Evolutionary conservation across 2,888 invertebrate species (phyloP).

Genomic region (Drosophila peninsularis): DNA sequence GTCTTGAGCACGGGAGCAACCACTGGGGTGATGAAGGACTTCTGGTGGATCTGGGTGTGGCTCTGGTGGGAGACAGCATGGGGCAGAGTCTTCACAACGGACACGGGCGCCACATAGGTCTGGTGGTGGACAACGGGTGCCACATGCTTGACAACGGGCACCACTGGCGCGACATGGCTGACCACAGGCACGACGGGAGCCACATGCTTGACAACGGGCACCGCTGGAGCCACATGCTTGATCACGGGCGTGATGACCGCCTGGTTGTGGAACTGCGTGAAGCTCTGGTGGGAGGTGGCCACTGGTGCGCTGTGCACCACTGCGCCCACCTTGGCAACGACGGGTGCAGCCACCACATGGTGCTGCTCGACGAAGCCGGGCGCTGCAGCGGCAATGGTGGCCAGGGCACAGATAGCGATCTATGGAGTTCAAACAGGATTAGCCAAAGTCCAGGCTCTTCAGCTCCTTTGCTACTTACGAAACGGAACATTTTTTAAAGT

Average conservation of each 20-base stretch:
- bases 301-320: slow-evolving; percentile 83
- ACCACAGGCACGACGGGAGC: slow-evolving; percentile 43
- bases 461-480: slow-evolving; percentile 72
- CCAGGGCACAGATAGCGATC: slow-evolving; percentile 77
- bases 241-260: slow-evolving; percentile 82
- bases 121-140: slow-evolving; percentile 43
- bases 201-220: slow-evolving; percentile 68
- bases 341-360: slow-evolving; percentile 78
- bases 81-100: slow-evolving; percentile 60
- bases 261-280: slow-evolving; percentile 85
- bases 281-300: slow-evolving; percentile 86
- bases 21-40: slow-evolving; percentile 60
- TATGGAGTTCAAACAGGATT: slow-evolving; percentile 10
- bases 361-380: slow-evolving; percentile 77
- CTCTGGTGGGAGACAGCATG: slow-evolving; percentile 74
- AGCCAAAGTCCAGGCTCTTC: background rate
- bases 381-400: slow-evolving; percentile 81
- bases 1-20: slow-evolving; percentile 64
- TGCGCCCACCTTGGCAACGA: slow-evolving; percentile 80
- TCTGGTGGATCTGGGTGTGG: slow-evolving; percentile 76
- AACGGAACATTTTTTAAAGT: slow-evolving; percentile 82
- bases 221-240: slow-evolving; percentile 46
- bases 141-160: slow-evolving; percentile 47
- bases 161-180: slow-evolving; percentile 30
- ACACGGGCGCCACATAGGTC: slow-evolving; percentile 50